Percentiles rank a stretch among this genome's conserved stretches.
These are phyloP conservation scores for Tichodroma muraria DNA, from an alignment of 2,113 vertebrate species.

Conservation along the genomic window DNA sequence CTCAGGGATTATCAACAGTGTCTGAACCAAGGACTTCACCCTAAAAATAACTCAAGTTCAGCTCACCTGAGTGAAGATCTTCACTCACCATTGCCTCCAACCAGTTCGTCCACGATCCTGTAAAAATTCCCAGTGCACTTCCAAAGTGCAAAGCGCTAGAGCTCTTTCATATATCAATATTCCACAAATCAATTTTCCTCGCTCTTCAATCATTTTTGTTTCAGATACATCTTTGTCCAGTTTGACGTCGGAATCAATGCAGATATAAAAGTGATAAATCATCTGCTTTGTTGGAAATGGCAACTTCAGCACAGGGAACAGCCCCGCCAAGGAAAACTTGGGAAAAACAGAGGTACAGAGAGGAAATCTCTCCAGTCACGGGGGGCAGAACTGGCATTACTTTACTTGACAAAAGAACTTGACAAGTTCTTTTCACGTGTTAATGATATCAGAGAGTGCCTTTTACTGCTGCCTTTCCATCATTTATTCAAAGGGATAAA, in stretches of 20 bases:
- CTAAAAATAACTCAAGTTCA: background rate
- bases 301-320: background rate
- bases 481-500: background rate
- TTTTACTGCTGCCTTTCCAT: background rate
- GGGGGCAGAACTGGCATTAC: background rate
- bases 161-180: background rate
- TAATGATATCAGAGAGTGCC: background rate
- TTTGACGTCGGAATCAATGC: background rate
- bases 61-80: background rate
- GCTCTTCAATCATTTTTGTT: background rate
- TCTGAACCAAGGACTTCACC: background rate
- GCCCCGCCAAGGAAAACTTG: background rate
- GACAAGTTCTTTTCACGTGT: background rate
- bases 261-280: background rate
- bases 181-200: background rate
- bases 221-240: background rate
- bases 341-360: background rate
- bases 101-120: background rate
- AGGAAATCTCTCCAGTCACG: background rate
- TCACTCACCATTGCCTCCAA: background rate
- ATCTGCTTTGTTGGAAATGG: background rate
- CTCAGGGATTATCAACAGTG: background rate
- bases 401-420: too few relatives aligned
- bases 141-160: background rate
- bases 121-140: rapidly evolving